Conservation (phyloP, 1,140 invertebrate genomes). For the Megathymus violae region DNA sequence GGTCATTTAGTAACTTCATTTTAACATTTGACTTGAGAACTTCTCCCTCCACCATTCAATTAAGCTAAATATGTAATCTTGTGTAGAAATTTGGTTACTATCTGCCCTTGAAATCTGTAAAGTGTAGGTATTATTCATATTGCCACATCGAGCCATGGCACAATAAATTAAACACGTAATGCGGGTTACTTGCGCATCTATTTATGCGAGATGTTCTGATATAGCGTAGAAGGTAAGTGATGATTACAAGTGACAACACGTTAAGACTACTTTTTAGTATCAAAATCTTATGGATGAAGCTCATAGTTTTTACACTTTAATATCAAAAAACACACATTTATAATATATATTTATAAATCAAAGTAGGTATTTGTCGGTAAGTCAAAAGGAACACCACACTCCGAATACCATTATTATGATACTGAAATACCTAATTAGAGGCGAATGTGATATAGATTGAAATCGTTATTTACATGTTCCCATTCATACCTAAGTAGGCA, state of each 20-base stretch:
- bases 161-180: slow-evolving; percentile 40
- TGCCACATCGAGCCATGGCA: slow-evolving; percentile 35
- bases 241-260: too few relatives aligned
- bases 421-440: too few relatives aligned
- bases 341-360: too few relatives aligned
- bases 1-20: neutral
- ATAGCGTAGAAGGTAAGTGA: slow-evolving; percentile 37
- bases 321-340: too few relatives aligned
- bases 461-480: neutral
- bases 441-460: too few relatives aligned
- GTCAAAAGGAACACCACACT: too few relatives aligned
- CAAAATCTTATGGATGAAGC: too few relatives aligned
- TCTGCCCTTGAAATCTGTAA: slow-evolving; percentile 15
- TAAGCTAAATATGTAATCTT: slow-evolving; percentile 18
- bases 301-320: too few relatives aligned
- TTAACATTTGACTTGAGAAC: slow-evolving; percentile 19
- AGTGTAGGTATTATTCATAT: slow-evolving; percentile 34
- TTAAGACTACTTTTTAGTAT: too few relatives aligned
- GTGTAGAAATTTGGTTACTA: slow-evolving; percentile 29
- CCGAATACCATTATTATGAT: too few relatives aligned
- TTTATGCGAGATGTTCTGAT: slow-evolving; percentile 67
- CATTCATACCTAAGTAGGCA: neutral
- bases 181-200: slow-evolving; percentile 46
- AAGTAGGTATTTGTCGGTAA: too few relatives aligned
- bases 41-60: slow-evolving; percentile 32